phyloP scores from a whole-genome alignment of 2,888 invertebrate genomes.

The Trissolcus japonicus region DNA sequence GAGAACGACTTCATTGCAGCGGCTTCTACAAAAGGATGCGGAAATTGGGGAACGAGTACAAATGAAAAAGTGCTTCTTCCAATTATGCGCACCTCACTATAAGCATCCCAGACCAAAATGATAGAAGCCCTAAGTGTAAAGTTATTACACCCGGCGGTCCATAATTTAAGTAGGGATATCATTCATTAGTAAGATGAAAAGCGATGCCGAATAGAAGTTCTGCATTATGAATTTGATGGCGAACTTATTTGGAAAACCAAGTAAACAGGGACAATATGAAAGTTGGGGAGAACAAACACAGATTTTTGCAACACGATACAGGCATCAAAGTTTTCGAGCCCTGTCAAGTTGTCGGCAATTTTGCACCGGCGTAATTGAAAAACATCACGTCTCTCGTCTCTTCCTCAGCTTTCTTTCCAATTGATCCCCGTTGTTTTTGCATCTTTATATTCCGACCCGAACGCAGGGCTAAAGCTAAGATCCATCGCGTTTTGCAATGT shows the following conservation, averaged over 20 bases:
- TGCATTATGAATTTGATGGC: slow-evolving; percentile 44
- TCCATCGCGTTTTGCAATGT: slow-evolving; percentile 9
- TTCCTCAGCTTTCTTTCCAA: slow-evolving; percentile 33
- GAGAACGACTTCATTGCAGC: no score
- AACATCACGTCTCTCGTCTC: slow-evolving; percentile 45
- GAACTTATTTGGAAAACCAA: slow-evolving; percentile 44
- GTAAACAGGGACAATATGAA: slow-evolving; percentile 49
- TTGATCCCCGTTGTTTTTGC: slow-evolving; percentile 24
- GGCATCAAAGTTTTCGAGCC: slow-evolving; percentile 48
- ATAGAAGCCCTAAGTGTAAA: slow-evolving; percentile 20
- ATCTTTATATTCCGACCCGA: slow-evolving; percentile 26
- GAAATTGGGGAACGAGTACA: no score
- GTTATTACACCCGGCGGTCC: slow-evolving; percentile 35
- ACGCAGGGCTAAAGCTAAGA: slow-evolving; percentile 12
- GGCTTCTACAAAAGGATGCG: no score
- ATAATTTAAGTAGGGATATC: slow-evolving; percentile 39
- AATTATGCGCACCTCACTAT: slow-evolving; percentile 13
- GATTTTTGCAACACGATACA: slow-evolving; percentile 60
- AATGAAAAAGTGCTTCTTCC: slow-evolving; percentile 5
- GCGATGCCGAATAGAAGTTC: slow-evolving; percentile 31
- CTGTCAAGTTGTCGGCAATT: slow-evolving; percentile 61
- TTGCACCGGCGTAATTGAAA: slow-evolving; percentile 55
- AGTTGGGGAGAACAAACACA: slow-evolving; percentile 44
- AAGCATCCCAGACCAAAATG: slow-evolving; percentile 21
- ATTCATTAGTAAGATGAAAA: slow-evolving; percentile 50